These are phyloP conservation scores for Phrixothrix hirtus DNA, from an alignment of 2,888 invertebrate genomes.

Conservation along the genomic window DNA sequence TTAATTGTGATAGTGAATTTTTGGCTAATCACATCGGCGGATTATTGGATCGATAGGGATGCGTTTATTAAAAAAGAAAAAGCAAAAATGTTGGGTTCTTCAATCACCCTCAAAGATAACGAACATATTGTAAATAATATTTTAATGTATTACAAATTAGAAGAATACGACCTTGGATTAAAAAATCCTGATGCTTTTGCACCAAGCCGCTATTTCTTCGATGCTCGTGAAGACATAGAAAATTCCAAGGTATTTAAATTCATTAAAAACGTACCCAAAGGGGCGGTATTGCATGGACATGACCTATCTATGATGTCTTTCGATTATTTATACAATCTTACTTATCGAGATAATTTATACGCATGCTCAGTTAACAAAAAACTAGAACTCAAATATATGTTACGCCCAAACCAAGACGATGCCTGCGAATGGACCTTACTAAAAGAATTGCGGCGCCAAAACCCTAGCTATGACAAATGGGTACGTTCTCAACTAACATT, in stretches of 20 bases:
- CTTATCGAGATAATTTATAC: constrained; percentile 64
- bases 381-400: constrained; percentile 50
- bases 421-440: constrained; percentile 58
- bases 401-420: constrained; percentile 37
- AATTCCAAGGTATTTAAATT: constrained; percentile 67
- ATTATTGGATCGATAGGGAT: constrained; percentile 32
- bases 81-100: constrained; percentile 12
- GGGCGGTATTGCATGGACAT: constrained; percentile 70
- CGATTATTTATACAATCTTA: constrained; percentile 65
- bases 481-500: constrained; percentile 41
- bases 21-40: no score
- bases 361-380: constrained; percentile 38
- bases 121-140: constrained; percentile 44
- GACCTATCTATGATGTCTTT: constrained; percentile 66
- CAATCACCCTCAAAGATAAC: constrained; percentile 36
- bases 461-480: constrained; percentile 22
- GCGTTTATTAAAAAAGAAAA: constrained; percentile 18
- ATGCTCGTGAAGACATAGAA: constrained; percentile 61
- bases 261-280: constrained; percentile 73
- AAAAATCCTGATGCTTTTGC: constrained; percentile 56
- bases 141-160: constrained; percentile 42
- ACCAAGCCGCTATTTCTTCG: constrained; percentile 69
- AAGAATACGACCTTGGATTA: constrained; percentile 45
- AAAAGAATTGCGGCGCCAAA: constrained; percentile 53
- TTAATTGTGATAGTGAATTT: no score